Evolutionary conservation across 2,888 invertebrate species (phyloP).

Genomic region (Hylaea fasciaria): DNA sequence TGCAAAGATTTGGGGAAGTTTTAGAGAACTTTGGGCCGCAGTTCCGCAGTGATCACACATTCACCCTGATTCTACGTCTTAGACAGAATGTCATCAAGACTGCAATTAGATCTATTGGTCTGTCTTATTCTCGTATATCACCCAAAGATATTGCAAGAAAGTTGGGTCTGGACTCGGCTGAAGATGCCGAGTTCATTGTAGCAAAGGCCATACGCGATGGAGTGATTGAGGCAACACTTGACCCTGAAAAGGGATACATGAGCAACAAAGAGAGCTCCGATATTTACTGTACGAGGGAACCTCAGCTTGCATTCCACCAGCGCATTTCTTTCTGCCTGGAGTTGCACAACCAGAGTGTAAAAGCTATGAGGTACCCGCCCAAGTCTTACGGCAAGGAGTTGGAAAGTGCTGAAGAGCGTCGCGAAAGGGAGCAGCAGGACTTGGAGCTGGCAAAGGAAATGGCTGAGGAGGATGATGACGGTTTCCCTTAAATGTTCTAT

Average conservation of each 20-base stretch:
- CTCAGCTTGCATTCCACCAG: conserved; percentile 97
- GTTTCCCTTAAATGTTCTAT: conserved; percentile 82
- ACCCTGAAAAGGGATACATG: conserved; percentile 98
- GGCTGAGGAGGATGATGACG: conserved; percentile 99
- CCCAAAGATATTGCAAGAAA: conserved; percentile 97
- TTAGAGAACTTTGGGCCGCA: conserved; percentile 95
- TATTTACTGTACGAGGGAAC: conserved; percentile 98
- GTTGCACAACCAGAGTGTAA: conserved; percentile 99
- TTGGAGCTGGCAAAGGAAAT: conserved; percentile 99
- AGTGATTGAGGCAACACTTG: conserved; percentile 98
- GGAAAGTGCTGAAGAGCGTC: conserved; percentile 97
- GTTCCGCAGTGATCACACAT: conserved; percentile 97
- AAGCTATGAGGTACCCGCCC: conserved; percentile 99
- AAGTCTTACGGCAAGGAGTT: conserved; percentile 99
- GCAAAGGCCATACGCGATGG: conserved; percentile 99
- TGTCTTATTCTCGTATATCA: conserved; percentile 98
- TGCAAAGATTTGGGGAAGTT: conserved; percentile 97
- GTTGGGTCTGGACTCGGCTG: conserved; percentile 96
- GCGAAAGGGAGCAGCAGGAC: conserved; percentile 99
- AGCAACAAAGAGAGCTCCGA: conserved; percentile 98
- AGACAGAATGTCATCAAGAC: conserved; percentile 99
- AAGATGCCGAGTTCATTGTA: conserved; percentile 99
- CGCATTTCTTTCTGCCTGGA: conserved; percentile 98
- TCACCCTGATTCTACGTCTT: conserved; percentile 96
- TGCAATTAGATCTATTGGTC: conserved; percentile 97